These are phyloP conservation scores for Microctonus aethiopoides DNA, from an alignment of 2,888 invertebrate species.

Conservation along the genomic window DNA sequence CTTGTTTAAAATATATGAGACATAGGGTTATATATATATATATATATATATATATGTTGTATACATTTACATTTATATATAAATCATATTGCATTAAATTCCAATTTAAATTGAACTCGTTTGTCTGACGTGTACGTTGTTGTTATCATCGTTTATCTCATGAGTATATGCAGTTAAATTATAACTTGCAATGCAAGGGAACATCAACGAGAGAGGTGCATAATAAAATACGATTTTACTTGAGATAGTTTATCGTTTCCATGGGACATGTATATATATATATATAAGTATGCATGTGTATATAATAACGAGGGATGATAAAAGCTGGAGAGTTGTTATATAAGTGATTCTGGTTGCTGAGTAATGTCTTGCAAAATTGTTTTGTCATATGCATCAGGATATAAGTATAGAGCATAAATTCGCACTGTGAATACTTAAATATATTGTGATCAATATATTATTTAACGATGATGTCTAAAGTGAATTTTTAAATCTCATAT, in stretches of 20 bases:
- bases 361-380: constrained; percentile 5
- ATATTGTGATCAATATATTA: not conserved
- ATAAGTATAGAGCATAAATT: constrained; percentile 4
- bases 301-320: constrained; percentile 4
- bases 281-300: not conserved
- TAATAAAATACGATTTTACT: not conserved
- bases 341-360: not conserved
- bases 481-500: not conserved
- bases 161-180: not conserved
- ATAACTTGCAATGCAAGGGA: not conserved
- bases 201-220: not conserved
- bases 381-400: not conserved
- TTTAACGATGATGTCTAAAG: not conserved
- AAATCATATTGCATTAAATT: constrained; percentile 4
- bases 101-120: constrained; percentile 18
- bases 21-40: too few relatives aligned
- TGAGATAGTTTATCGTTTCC: not conserved
- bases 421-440: not conserved
- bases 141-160: not conserved
- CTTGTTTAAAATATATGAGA: not conserved
- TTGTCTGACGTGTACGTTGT: not conserved
- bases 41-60: too few relatives aligned
- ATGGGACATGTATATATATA: not conserved
- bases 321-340: not conserved
- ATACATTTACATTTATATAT: constrained; percentile 32